Percentiles rank a stretch among this genome's conserved stretches.
These are phyloP conservation scores for Drosophila macrospina DNA, from an alignment of 2,888 invertebrate species.

Conservation along the genomic window DNA sequence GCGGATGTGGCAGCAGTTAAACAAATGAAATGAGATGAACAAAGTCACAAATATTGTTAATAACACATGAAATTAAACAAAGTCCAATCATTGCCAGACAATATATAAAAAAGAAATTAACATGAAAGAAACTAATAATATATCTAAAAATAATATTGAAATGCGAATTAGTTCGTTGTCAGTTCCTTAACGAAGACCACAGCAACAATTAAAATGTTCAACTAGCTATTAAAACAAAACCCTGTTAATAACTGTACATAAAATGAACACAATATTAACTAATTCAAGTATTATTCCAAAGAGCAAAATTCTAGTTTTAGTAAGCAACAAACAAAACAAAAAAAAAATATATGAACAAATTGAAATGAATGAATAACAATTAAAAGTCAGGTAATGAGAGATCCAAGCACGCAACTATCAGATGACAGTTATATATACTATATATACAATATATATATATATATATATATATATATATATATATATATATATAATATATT, in stretches of 20 bases:
- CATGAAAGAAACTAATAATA: conserved; percentile 17
- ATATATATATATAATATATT: conserved; percentile 52
- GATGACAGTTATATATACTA: conserved; percentile 54
- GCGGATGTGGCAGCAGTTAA: conserved; percentile 76
- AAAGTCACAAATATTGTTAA: conserved; percentile 45
- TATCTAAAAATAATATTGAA: conserved; percentile 15
- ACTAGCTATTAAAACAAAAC: conserved; percentile 43
- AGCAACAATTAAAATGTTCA: conserved; percentile 60
- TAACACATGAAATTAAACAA: conserved; percentile 29
- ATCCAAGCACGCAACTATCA: conserved; percentile 39
- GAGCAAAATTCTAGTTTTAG: conserved; percentile 55
- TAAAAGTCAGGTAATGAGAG: conserved; percentile 65
- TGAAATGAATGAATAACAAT: conserved; percentile 24
- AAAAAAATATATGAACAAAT: conserved; percentile 2
- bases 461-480: conserved; percentile 45
- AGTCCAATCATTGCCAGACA: conserved; percentile 58
- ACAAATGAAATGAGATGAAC: conserved; percentile 54
- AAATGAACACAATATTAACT: conserved; percentile 28
- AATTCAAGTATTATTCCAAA: conserved; percentile 65
- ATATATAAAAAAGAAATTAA: conserved; percentile 41
- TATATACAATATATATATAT: conserved; percentile 31
- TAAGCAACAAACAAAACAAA: conserved; percentile 4
- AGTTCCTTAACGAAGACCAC: conserved; percentile 50
- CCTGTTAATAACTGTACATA: conserved; percentile 74
- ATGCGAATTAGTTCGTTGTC: conserved; percentile 21